A percentile compares a stretch with the other conserved stretches of the same genome.
phyloP scores from a whole-genome alignment of 2,113 vertebrate species.

The Myanophis thanlyinensis region DNA sequence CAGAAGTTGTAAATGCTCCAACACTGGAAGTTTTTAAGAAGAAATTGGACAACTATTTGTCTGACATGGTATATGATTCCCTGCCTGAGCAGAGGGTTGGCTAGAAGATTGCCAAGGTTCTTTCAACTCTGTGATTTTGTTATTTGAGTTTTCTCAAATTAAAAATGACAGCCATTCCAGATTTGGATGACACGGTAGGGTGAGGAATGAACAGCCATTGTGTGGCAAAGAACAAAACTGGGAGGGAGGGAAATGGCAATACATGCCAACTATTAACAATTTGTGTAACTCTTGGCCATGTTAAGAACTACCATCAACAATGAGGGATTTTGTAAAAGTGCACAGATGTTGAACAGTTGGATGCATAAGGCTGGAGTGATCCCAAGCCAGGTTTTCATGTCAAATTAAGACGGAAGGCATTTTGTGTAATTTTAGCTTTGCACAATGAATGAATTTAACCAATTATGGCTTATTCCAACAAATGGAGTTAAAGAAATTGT shows the following conservation, averaged over 20 bases:
- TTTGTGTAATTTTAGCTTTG: background rate
- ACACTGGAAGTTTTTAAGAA: no score
- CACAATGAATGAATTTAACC: background rate
- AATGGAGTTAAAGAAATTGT: background rate
- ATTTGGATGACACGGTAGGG: background rate
- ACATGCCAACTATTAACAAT: background rate
- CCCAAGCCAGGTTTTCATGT: background rate
- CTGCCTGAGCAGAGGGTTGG: background rate
- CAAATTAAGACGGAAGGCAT: background rate
- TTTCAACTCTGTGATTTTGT: background rate
- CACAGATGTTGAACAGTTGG: background rate
- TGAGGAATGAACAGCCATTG: background rate
- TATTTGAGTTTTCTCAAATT: background rate
- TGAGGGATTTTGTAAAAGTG: background rate
- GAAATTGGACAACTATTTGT: no score
- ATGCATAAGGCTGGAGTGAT: background rate
- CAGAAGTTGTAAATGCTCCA: no score
- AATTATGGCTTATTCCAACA: background rate
- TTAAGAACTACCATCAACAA: background rate
- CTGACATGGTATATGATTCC: no score
- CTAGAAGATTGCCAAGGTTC: background rate
- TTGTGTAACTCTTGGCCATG: background rate
- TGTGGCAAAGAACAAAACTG: background rate
- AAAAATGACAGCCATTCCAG: background rate
- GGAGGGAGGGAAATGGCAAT: background rate